Base-by-base conservation (phyloP, 2,113 vertebrate species). In the Rattus rattus region DNA sequence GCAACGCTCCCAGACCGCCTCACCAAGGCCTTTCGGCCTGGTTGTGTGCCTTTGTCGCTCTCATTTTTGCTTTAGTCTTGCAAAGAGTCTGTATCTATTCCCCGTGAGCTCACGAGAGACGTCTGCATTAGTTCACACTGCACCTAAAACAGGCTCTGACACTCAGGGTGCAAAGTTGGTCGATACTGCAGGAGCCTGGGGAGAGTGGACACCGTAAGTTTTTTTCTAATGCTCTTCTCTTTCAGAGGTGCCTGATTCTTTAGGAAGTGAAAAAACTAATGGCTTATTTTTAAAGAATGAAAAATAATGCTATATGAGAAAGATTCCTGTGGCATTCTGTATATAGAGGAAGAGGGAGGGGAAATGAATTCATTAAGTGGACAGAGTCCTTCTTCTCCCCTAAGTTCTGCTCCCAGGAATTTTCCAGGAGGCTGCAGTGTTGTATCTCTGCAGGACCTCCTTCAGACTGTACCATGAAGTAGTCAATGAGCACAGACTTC, bases 211-310 rank as follows among this genome's bases (percentile, higher is more conserved):
- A 22, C 1, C 0, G 70, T 8, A 10, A 20, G 28, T 47, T 47
- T 65, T 30, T 49, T 19, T 49, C 10, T 30, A 84, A 26, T 30
- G 59, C n/a, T 36, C 17, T 67, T 30, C 17, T 28, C 69, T 43
- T 89, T n/a, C 30, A 17, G 47, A 69, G 52, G 19, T 61, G 43
- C 17, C 47, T n/a, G 52, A 72, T 81, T 81, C 33, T 84, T 92
- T 80, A 88, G 9, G 26, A 54, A 91, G n/a, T 49, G 65, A n/a
- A 28, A 26, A 39, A 26, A 20, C 36, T 7, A 70, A 91, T 81
- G 30, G 26, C n/a, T n/a, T 52, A 47, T 86, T 94, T 94, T 91
- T 61, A 86, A 86, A 94, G 84, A 69, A 72, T 88, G 19, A 52
- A 95, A 94, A 91, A 39, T 36, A 30, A 63, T 26, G 63, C 59